These are phyloP conservation scores for Bothrops jararaca DNA, from an alignment of 2,113 vertebrate species.

Conservation along the genomic window DNA sequence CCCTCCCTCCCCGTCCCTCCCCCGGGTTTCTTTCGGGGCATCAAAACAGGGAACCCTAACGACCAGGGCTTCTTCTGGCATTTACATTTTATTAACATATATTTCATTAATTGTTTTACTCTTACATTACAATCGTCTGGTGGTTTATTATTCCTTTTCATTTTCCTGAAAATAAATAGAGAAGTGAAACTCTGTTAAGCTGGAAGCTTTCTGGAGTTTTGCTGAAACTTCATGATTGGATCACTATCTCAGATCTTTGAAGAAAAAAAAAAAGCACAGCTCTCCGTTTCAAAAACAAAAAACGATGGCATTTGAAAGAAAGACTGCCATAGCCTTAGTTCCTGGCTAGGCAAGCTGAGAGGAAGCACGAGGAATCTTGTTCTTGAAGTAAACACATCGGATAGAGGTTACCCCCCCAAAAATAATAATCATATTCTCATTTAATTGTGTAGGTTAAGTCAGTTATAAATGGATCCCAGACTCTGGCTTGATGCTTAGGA, in stretches of 20 bases:
- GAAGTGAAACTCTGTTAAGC: slow-evolving; percentile 58
- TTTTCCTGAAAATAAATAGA: slow-evolving; percentile 74
- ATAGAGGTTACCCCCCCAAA: slow-evolving; percentile 13
- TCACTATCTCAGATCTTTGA: slow-evolving; percentile 49
- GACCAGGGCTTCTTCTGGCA: neutral
- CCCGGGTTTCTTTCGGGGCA: neutral
- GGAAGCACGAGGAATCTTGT: neutral
- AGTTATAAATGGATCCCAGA: slow-evolving; percentile 14
- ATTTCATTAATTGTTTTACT: slow-evolving; percentile 53
- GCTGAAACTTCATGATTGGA: slow-evolving; percentile 70
- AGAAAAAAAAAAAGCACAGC: slow-evolving; percentile 1
- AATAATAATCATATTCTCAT: neutral
- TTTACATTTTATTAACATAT: slow-evolving; percentile 71
- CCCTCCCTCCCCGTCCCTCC: neutral
- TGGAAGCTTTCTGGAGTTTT: slow-evolving; percentile 51
- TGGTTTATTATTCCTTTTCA: slow-evolving; percentile 35
- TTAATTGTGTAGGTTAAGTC: slow-evolving; percentile 33
- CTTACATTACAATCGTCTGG: slow-evolving; percentile 58
- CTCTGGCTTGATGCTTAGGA: neutral
- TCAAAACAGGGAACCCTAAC: neutral
- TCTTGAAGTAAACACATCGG: slow-evolving; percentile 43
- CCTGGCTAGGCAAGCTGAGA: neutral
- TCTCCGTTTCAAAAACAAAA: slow-evolving; percentile 17
- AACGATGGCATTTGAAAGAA: neutral
- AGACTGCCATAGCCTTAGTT: slow-evolving; percentile 1